A percentile compares a stretch with the other conserved stretches of the same genome.
Evolutionary conservation across 2,888 invertebrate species (phyloP).

Genomic region (Lissonota sp.): DNA sequence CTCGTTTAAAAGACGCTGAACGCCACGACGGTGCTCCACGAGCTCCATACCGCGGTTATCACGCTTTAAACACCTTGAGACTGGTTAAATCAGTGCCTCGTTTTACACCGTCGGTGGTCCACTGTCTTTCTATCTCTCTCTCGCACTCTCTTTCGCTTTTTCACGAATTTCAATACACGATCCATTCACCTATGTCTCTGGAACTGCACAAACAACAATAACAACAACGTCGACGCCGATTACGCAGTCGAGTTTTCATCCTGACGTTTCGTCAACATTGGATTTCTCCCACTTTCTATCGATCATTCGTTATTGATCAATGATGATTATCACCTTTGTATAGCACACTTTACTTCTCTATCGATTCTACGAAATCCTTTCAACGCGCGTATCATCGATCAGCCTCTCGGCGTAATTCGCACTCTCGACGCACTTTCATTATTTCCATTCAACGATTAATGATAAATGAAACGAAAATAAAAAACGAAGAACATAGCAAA

Average conservation of each 20-base stretch:
- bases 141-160: constrained; percentile 16
- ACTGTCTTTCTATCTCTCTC: constrained; percentile 18
- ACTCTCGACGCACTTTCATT: constrained; percentile 43
- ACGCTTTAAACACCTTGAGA: too few species aligned
- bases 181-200: constrained; percentile 60
- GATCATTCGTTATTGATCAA: too few species aligned
- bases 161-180: not conserved
- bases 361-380: too few species aligned
- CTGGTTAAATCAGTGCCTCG: constrained; percentile 10
- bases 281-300: constrained; percentile 32
- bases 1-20: constrained; percentile 68
- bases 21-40: constrained; percentile 64
- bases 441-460: constrained; percentile 23
- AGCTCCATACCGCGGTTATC: constrained; percentile 65
- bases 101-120: constrained; percentile 19
- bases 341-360: too few species aligned
- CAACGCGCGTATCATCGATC: constrained; percentile 5
- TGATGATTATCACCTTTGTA: too few species aligned
- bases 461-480: too few species aligned
- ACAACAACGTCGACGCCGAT: constrained; percentile 57
- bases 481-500: too few species aligned
- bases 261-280: constrained; percentile 32
- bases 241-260: constrained; percentile 70
- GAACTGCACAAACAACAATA: constrained; percentile 60
- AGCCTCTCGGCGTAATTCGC: constrained; percentile 4